Conservation (phyloP, 2,113 vertebrate species). For the Campylomormyrus tamandua region DNA sequence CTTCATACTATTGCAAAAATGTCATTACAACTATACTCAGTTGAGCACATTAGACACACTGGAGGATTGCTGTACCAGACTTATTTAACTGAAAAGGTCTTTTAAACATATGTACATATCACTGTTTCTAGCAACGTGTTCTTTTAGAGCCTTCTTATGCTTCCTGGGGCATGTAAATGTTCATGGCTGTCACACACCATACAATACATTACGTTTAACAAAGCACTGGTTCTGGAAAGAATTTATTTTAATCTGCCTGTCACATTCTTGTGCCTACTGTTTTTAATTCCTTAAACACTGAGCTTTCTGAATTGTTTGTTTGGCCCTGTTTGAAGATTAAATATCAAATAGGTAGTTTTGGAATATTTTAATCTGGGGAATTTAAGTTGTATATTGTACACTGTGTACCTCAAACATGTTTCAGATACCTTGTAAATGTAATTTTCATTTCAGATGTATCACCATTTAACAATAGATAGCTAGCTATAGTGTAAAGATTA, state of each 20-base stretch:
- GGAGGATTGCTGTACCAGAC: not conserved
- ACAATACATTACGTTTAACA: not conserved
- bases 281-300: not conserved
- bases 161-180: not conserved
- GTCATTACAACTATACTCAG: not conserved
- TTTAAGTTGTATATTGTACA: not conserved
- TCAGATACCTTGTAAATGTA: not conserved
- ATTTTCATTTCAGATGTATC: not conserved
- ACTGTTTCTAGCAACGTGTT: not conserved
- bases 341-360: not conserved
- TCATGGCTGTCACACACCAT: not conserved
- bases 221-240: not conserved
- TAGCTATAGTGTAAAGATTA: not conserved
- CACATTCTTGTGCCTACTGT: not conserved
- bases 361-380: not conserved
- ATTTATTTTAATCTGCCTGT: not conserved
- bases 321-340: not conserved
- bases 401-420: not conserved
- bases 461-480: not conserved
- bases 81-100: not conserved
- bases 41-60: not conserved
- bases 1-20: not conserved
- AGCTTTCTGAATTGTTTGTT: not conserved
- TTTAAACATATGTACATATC: not conserved
- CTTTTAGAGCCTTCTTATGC: not conserved